phyloP scores from a whole-genome alignment of 2,888 invertebrate genomes.

The Stratiomys singularior region DNA sequence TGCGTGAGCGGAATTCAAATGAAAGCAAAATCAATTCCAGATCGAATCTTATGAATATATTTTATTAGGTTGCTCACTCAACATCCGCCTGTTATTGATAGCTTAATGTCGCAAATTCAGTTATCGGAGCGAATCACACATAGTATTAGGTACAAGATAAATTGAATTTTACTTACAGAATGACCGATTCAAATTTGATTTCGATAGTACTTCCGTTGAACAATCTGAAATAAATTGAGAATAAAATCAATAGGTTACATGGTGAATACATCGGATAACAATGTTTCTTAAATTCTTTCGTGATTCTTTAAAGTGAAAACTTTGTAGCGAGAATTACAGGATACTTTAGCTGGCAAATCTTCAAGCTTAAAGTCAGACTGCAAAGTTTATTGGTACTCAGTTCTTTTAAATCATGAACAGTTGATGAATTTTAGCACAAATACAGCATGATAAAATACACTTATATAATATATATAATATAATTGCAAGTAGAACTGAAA shows the following conservation, averaged over 20 bases:
- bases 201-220: background rate
- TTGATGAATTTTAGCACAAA: too few species aligned
- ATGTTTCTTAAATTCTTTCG: too few species aligned
- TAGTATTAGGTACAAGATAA: background rate
- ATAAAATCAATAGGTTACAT: background rate
- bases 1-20: slow-evolving; percentile 20
- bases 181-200: background rate
- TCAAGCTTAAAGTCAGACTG: too few species aligned
- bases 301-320: too few species aligned
- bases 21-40: slow-evolving; percentile 13
- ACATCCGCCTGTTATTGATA: slow-evolving; percentile 5
- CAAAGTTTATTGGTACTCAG: too few species aligned
- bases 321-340: too few species aligned
- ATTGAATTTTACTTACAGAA: background rate
- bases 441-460: too few species aligned
- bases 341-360: too few species aligned
- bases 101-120: background rate
- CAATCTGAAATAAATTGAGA: background rate
- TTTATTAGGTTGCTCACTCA: slow-evolving; percentile 1
- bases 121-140: background rate
- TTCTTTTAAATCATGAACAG: too few species aligned
- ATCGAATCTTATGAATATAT: slow-evolving; percentile 9
- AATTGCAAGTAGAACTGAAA: too few species aligned
- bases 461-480: too few species aligned
- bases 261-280: too few species aligned